Percentiles rank a stretch among this genome's conserved stretches.
These are phyloP conservation scores for Mycalesis mineus DNA, from an alignment of 2,888 invertebrate genomes.

Conservation along the genomic window DNA sequence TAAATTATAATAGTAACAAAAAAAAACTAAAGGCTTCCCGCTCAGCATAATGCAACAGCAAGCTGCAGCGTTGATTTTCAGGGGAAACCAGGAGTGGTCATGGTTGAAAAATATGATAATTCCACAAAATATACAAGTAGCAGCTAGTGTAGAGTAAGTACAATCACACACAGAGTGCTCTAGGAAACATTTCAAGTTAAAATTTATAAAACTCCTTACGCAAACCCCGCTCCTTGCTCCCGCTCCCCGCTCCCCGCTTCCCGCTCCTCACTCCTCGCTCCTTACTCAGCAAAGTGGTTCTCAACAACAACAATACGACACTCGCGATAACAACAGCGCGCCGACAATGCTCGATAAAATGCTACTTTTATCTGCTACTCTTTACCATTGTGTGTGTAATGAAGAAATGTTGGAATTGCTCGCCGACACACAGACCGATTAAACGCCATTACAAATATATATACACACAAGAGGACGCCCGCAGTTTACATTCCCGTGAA, in stretches of 20 bases:
- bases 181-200: constrained; percentile 2
- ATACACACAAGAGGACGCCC: too few relatives aligned
- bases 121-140: too few relatives aligned
- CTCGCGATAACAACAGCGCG: constrained; percentile 16
- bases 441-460: background rate
- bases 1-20: too few relatives aligned
- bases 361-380: constrained; percentile 19
- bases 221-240: background rate
- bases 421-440: constrained; percentile 2
- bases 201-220: constrained; percentile 7
- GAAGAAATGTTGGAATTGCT: constrained; percentile 13
- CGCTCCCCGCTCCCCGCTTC: too few relatives aligned
- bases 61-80: too few relatives aligned
- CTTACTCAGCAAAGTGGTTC: constrained; percentile 15
- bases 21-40: too few relatives aligned
- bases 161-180: background rate
- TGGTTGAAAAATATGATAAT: too few relatives aligned
- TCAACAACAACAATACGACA: constrained; percentile 15
- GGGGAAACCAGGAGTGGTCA: too few relatives aligned
- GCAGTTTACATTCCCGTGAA: too few relatives aligned
- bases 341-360: constrained; percentile 16
- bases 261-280: background rate
- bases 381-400: constrained; percentile 10
- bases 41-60: too few relatives aligned
- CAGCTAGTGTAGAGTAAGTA: background rate